These are phyloP conservation scores for Drosophila nebulosa DNA, from an alignment of 1,140 invertebrate genomes.

Conservation along the genomic window DNA sequence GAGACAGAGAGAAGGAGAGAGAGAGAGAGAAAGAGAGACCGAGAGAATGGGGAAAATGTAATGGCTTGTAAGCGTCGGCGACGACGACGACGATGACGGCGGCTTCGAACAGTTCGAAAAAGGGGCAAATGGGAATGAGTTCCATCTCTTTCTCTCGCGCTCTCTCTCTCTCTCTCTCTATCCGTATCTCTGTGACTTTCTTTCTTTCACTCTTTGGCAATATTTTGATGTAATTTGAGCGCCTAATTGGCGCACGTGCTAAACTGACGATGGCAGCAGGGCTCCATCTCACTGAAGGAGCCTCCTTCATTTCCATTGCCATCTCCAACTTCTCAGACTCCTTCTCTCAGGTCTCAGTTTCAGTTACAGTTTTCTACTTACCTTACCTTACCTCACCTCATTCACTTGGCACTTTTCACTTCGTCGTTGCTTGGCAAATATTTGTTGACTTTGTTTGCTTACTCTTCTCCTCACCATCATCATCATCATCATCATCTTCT, in stretches of 20 bases:
- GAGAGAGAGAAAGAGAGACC: not conserved
- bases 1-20: slow-evolving; percentile 17
- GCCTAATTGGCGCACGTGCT: slow-evolving; percentile 75
- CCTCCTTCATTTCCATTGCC: too few species aligned
- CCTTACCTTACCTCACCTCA: slow-evolving; percentile 22
- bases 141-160: slow-evolving; percentile 1
- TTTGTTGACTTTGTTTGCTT: slow-evolving; percentile 57
- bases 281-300: too few species aligned
- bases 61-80: slow-evolving; percentile 74
- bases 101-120: slow-evolving; percentile 61
- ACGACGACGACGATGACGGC: slow-evolving; percentile 28
- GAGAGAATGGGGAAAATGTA: slow-evolving; percentile 33
- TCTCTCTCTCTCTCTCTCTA: not conserved
- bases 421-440: slow-evolving; percentile 58
- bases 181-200: not conserved
- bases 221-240: slow-evolving; percentile 80
- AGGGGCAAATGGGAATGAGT: slow-evolving; percentile 31
- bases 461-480: not conserved
- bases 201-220: slow-evolving; percentile 38
- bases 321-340: too few species aligned
- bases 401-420: not conserved
- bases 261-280: slow-evolving; percentile 47
- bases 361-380: slow-evolving; percentile 21
- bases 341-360: slow-evolving; percentile 28
- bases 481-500: not conserved